Evolutionary conservation across 2,888 invertebrate genomes (phyloP).

Genomic region (Rhagium mordax): DNA sequence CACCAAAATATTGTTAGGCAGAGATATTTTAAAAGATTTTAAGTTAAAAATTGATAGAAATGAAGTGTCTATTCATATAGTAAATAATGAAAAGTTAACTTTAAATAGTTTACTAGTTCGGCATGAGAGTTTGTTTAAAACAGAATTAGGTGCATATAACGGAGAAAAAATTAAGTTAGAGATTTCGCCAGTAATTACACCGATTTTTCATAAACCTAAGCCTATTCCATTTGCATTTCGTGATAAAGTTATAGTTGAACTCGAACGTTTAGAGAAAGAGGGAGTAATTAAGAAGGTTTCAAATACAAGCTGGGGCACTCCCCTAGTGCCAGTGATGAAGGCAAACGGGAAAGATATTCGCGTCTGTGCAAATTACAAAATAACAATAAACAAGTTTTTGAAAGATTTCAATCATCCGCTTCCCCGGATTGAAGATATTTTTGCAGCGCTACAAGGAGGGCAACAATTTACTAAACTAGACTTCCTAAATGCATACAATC

Average conservation of each 20-base stretch:
- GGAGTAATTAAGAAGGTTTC: neutral
- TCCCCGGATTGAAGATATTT: conserved; percentile 33
- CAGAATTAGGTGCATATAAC: conserved; percentile 14
- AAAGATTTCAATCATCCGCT: conserved; percentile 25
- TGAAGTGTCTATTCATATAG: no score
- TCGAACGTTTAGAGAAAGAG: neutral
- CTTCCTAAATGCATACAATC: conserved; percentile 52
- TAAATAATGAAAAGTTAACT: no score
- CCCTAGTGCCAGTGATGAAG: conserved; percentile 27
- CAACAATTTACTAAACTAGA: conserved; percentile 47
- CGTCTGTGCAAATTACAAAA: conserved; percentile 35
- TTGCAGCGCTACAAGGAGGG: conserved; percentile 19
- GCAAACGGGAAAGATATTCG: conserved; percentile 23
- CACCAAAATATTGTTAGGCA: no score
- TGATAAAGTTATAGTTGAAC: conserved; percentile 9
- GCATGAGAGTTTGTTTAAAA: conserved; percentile 26
- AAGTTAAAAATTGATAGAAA: no score
- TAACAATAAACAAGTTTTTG: conserved; percentile 24
- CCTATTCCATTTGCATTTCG: conserved; percentile 24
- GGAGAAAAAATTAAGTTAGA: conserved; percentile 27
- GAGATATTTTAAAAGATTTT: no score
- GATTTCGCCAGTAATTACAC: conserved; percentile 4
- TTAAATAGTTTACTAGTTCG: no score
- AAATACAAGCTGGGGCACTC: conserved; percentile 26
- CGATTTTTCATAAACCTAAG: conserved; percentile 26